phyloP scores from a whole-genome alignment of 2,888 invertebrate species.

The Pteria penguin region DNA sequence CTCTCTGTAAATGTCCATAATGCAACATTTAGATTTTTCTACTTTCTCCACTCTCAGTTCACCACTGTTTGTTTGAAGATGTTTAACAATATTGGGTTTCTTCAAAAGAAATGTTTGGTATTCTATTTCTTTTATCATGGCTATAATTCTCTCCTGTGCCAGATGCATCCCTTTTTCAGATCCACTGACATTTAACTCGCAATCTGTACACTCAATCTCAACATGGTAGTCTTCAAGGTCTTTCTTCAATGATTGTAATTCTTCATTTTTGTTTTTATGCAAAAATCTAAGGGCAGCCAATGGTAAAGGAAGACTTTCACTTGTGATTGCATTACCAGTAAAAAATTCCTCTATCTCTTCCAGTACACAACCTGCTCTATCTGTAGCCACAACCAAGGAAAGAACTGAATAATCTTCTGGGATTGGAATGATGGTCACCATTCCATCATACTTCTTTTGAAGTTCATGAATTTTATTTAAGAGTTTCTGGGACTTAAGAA shows the following conservation, averaged over 20 bases:
- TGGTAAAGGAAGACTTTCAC: background rate
- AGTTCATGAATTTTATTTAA: background rate
- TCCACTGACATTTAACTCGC: background rate
- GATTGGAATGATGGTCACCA: conserved; percentile 1
- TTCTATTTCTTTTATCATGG: background rate
- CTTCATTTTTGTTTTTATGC: background rate
- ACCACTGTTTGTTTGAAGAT: background rate
- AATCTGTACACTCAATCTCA: background rate
- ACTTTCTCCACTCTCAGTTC: background rate
- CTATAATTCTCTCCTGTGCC: background rate
- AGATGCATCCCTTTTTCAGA: background rate
- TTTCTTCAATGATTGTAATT: background rate
- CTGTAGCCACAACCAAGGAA: background rate
- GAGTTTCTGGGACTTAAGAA: background rate
- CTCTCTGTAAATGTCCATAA: background rate
- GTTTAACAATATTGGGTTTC: background rate
- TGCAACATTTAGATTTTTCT: background rate
- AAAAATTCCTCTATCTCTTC: conserved; percentile 15
- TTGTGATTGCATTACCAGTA: background rate
- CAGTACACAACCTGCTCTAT: background rate
- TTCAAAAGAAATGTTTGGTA: background rate
- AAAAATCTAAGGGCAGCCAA: background rate
- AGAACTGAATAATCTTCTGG: background rate
- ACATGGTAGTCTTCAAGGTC: background rate
- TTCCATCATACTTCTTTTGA: background rate